These are phyloP conservation scores for cattle (Bos taurus) DNA, from an alignment of 2,113 vertebrate species.

Conservation along the genomic window ARS-UCD2.0 NC_037332.1:110167501-110168000, in stretches of 20 bases:
- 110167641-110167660: conserved; percentile 42
- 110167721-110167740: conserved; percentile 66
- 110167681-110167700: conserved; percentile 21
- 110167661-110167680: background rate
- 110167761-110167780: conserved; percentile 56
- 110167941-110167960: conserved; percentile 64
- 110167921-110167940: conserved; percentile 58
- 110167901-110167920: conserved; percentile 70
- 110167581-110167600: conserved; percentile 89
- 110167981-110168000: conserved; percentile 79
- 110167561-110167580: conserved; percentile 89
- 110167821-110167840: conserved; percentile 54
- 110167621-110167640: conserved; percentile 73
- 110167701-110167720: conserved; percentile 77
- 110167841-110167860: conserved; percentile 47
- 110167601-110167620: conserved; percentile 85
- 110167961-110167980: conserved; percentile 64
- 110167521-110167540: conserved; percentile 87
- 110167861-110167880: conserved; percentile 48
- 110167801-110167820: conserved; percentile 74
- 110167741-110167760: conserved; percentile 60
- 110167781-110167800: conserved; percentile 44
- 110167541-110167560: conserved; percentile 89
- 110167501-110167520: conserved; percentile 99
- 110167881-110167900: conserved; percentile 61